These are phyloP conservation scores for Neodiprion lecontei DNA, from an alignment of 1,140 invertebrate species.

Conservation along the genomic window DNA sequence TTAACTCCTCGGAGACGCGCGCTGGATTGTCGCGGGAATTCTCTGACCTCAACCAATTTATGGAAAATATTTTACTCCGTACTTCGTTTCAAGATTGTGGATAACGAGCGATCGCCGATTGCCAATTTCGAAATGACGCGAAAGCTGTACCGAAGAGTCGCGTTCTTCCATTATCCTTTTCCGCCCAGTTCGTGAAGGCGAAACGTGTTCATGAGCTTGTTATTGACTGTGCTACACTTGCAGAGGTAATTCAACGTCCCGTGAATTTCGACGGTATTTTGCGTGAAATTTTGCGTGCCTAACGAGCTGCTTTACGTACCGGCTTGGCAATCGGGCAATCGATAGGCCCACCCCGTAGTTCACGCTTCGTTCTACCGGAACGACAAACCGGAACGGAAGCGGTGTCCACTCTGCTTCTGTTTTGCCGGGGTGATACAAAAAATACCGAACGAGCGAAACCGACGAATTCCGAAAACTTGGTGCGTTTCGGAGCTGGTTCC, in stretches of 20 bases:
- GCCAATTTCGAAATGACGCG: too few relatives aligned
- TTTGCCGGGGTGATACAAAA: neutral
- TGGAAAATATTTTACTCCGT: too few relatives aligned
- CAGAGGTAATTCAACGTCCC: too few relatives aligned
- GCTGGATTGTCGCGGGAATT: neutral
- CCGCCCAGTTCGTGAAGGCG: too few relatives aligned
- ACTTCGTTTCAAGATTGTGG: too few relatives aligned
- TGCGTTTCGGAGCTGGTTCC: too few relatives aligned
- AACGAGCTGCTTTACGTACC: too few relatives aligned
- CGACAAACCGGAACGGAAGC: neutral
- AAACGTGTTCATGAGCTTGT: too few relatives aligned
- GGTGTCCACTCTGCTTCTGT: neutral
- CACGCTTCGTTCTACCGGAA: neutral
- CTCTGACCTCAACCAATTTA: neutral
- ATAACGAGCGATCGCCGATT: too few relatives aligned
- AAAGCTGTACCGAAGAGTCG: too few relatives aligned
- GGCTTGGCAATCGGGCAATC: neutral
- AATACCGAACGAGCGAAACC: neutral
- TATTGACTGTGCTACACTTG: too few relatives aligned
- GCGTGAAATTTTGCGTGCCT: neutral
- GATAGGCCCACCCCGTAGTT: neutral
- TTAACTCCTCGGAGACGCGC: neutral
- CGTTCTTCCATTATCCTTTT: too few relatives aligned
- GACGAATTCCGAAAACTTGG: neutral
- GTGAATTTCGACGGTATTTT: neutral